Evolutionary conservation across 2,888 invertebrate species (phyloP).

Genomic region (Leucophenga maculata): DNA sequence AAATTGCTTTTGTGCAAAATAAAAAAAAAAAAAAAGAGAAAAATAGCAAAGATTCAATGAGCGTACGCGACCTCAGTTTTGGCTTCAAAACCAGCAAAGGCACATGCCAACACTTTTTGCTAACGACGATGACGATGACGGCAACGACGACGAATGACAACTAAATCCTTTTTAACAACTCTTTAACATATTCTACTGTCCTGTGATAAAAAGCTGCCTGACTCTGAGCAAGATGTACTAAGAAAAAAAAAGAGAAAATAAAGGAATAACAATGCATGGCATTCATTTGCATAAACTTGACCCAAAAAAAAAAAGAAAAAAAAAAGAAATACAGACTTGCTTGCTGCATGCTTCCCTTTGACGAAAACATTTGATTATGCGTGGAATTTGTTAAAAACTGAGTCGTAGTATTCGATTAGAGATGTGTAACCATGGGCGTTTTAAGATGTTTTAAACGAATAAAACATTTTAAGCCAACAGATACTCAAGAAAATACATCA

Average conservation of each 20-base stretch:
- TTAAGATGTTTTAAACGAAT: too few relatives aligned
- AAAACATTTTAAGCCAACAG: too few relatives aligned
- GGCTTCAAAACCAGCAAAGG: neutral
- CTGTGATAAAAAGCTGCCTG: neutral
- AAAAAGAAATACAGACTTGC: conserved; percentile 4
- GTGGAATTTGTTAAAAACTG: neutral
- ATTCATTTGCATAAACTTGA: conserved; percentile 62
- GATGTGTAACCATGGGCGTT: too few relatives aligned
- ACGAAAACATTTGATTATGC: neutral
- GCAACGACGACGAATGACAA: conserved; percentile 43
- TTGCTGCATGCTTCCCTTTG: neutral
- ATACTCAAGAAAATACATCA: too few relatives aligned
- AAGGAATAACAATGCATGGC: conserved; percentile 6
- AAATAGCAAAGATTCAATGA: conserved; percentile 18
- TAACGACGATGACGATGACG: too few relatives aligned
- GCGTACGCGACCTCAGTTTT: conserved; percentile 12
- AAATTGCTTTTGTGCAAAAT: neutral
- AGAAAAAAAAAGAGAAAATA: neutral
- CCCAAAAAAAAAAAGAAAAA: conserved; percentile 53
- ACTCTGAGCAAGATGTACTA: neutral
- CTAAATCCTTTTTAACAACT: conserved; percentile 65
- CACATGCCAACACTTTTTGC: conserved; percentile 30
- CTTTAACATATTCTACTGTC: conserved; percentile 53
- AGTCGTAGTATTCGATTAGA: too few relatives aligned
- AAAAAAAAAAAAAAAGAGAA: neutral